A percentile compares a stretch with the other conserved stretches of the same genome.
Evolutionary conservation across 2,888 invertebrate species (phyloP).

Genomic region (Acanthococcus lagerstroemiae): DNA sequence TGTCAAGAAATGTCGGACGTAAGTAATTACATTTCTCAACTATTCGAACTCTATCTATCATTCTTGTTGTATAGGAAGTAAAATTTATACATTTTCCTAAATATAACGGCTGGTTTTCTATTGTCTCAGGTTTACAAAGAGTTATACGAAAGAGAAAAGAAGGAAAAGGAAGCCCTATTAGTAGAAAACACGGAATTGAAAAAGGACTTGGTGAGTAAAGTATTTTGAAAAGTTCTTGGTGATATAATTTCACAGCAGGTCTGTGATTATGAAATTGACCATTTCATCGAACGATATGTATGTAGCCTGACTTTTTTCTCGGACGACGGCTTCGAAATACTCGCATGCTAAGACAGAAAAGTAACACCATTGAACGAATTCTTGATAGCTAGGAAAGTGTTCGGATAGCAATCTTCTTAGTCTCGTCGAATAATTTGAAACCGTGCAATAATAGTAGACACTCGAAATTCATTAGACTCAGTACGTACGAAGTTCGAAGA

Average conservation of each 20-base stretch:
- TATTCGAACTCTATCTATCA: no score
- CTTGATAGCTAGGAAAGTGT: conserved; percentile 4
- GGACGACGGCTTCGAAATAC: no score
- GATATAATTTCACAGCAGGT: no score
- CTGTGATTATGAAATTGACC: no score
- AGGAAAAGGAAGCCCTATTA: neutral
- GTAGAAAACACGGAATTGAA: neutral
- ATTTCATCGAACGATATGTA: no score
- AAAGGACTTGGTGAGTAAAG: neutral
- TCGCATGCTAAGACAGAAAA: neutral
- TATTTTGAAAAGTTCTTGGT: no score
- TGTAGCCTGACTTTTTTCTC: no score
- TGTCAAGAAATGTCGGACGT: neutral
- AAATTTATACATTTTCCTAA: no score
- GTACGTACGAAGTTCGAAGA: neutral
- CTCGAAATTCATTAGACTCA: conserved; percentile 1
- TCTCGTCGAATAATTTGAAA: conserved; percentile 6
- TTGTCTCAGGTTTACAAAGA: neutral
- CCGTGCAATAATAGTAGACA: neutral
- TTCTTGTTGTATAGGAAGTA: no score
- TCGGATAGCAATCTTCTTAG: conserved; percentile 6
- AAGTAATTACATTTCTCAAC: no score
- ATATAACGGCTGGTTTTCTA: no score
- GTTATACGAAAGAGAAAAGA: neutral
- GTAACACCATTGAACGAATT: conserved; percentile 4